Evolutionary conservation across 1,140 invertebrate species (phyloP).

Genomic region (Hetaerina americana): DNA sequence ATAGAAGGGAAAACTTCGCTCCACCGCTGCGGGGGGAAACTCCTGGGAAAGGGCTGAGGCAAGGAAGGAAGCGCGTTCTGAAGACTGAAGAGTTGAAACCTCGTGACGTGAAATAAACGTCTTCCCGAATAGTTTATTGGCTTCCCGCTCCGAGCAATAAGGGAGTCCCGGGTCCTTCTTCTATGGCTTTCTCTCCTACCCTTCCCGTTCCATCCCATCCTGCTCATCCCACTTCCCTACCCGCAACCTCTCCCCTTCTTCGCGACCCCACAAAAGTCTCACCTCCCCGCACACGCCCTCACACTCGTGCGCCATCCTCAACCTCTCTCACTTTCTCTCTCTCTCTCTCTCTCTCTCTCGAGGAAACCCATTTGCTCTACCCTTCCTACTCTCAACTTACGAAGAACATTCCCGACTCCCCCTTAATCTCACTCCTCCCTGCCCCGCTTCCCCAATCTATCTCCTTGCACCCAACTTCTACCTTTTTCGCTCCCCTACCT

Average conservation of each 20-base stretch:
- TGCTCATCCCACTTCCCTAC: not conserved
- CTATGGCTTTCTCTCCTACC: not conserved
- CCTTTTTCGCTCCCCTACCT: not conserved
- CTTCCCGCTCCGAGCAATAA: not conserved
- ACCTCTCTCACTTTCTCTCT: not conserved
- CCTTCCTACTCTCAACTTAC: too few species aligned
- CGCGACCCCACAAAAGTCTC: too few species aligned
- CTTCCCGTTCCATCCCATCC: not conserved
- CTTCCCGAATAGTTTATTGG: not conserved
- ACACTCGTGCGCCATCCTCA: not conserved
- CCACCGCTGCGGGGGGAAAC: too few species aligned
- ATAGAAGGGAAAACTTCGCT: not conserved
- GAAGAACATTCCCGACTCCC: too few species aligned
- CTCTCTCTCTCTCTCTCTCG: too few species aligned
- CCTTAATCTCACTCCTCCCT: not conserved
- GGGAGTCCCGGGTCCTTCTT: not conserved
- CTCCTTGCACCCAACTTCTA: too few species aligned
- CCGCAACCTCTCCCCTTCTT: too few species aligned
- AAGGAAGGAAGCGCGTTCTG: not conserved
- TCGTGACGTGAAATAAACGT: not conserved
- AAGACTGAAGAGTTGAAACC: not conserved
- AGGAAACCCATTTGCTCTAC: too few species aligned
- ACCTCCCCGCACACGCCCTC: too few species aligned
- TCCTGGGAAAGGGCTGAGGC: not conserved
- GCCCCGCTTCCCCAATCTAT: not conserved